These are phyloP conservation scores for Clepsis dumicolana DNA, from an alignment of 2,888 invertebrate genomes.

Conservation along the genomic window DNA sequence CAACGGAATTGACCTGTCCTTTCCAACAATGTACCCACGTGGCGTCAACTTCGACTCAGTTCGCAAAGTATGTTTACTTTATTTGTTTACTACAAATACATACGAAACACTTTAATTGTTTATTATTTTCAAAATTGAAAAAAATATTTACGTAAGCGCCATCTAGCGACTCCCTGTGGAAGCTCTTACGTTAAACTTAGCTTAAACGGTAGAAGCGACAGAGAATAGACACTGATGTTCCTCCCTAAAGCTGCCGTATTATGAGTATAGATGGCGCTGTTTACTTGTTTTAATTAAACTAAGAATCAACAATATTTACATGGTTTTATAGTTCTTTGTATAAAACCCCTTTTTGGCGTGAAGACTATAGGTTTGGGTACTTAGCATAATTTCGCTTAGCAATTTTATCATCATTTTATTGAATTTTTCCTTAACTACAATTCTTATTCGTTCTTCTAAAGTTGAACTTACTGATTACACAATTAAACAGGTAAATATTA, in stretches of 20 bases:
- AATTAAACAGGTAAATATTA: too few species aligned
- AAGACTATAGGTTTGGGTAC: too few species aligned
- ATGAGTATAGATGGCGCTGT: slow-evolving; percentile 18
- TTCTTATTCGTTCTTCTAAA: too few species aligned
- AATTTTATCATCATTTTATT: too few species aligned
- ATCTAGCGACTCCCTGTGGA: slow-evolving; percentile 45
- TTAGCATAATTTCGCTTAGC: too few species aligned
- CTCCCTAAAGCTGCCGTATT: not conserved
- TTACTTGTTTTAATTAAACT: too few species aligned
- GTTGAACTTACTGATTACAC: too few species aligned
- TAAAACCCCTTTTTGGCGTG: too few species aligned
- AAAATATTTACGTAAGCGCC: slow-evolving; percentile 42
- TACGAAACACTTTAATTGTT: not conserved
- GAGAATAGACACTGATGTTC: not conserved
- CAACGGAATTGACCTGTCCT: slow-evolving; percentile 59
- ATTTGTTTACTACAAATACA: not conserved
- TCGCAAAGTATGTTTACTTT: slow-evolving; percentile 61
- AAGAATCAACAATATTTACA: too few species aligned
- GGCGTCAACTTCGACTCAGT: slow-evolving; percentile 62
- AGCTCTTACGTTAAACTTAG: not conserved
- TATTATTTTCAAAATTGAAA: not conserved
- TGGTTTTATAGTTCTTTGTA: too few species aligned
- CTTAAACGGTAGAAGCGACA: not conserved
- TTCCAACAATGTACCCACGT: slow-evolving; percentile 67
- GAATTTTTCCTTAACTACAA: too few species aligned